Percentiles rank a stretch among this genome's conserved stretches.
Evolutionary conservation across 2,797 vertebrate genomes (phyloP).

Genomic region (Melanotaenia trifasciata): DNA sequence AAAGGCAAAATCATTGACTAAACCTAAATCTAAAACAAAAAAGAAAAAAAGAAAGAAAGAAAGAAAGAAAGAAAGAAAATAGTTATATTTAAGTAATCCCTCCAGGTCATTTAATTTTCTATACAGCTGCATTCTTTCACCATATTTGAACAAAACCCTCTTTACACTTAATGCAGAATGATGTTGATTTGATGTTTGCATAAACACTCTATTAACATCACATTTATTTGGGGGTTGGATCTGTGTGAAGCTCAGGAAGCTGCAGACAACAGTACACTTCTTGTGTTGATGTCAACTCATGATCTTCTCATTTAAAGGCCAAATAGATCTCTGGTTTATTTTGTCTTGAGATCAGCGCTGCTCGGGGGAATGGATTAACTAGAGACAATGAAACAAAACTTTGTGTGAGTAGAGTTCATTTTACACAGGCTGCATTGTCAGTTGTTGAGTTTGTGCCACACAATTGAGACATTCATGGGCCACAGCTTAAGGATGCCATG

Average conservation of each 20-base stretch:
- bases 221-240: slow-evolving; percentile 9
- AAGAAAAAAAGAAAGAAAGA: too few relatives aligned
- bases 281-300: slow-evolving; percentile 25
- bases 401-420: slow-evolving; percentile 47
- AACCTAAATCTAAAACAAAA: too few relatives aligned
- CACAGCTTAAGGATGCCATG: slow-evolving; percentile 43
- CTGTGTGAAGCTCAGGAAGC: slow-evolving; percentile 21
- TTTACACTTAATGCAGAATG: slow-evolving; percentile 5
- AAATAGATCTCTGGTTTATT: slow-evolving; percentile 36
- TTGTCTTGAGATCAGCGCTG: slow-evolving; percentile 44
- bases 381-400: slow-evolving; percentile 63
- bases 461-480: slow-evolving; percentile 69
- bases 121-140: slow-evolving; percentile 31
- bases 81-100: slow-evolving; percentile 28
- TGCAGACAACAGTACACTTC: slow-evolving; percentile 20
- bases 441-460: slow-evolving; percentile 48
- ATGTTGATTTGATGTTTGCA: slow-evolving; percentile 35
- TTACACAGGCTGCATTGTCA: slow-evolving; percentile 74
- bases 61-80: too few relatives aligned
- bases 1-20: too few relatives aligned
- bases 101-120: neutral
- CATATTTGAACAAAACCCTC: slow-evolving; percentile 30
- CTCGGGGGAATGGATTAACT: slow-evolving; percentile 53
- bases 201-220: slow-evolving; percentile 41
- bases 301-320: slow-evolving; percentile 54